Evolutionary conservation across 2,113 vertebrate genomes (phyloP), one percentile per base, ranked within the genome.

Genomic region (Cichladusa arquata): DNA sequence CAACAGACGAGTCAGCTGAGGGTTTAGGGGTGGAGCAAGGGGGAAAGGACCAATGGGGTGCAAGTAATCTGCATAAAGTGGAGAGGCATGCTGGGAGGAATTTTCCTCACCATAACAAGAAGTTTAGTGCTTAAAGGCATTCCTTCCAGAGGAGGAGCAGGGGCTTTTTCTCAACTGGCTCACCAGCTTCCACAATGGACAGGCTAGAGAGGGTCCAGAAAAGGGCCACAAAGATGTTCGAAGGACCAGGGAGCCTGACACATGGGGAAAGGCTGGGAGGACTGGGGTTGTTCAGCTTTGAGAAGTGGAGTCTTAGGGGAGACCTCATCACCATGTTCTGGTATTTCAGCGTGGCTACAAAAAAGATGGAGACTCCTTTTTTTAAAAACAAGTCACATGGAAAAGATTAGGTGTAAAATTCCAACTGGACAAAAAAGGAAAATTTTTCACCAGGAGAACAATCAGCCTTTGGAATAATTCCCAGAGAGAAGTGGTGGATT

Each of bases 191-290:
- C 23, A 48, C 23, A 48, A 8, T 15, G 10, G 26, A 14, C 22
- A 36, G 42, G 8, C 19, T 62, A 36, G 36, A 70, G 9, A 70
- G 15, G 13, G 26, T 29, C 42, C 33, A 78, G 12, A 36, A 61
- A 50, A 62, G 12, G 18, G 8, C 22, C 10, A 50, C 33, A 29
- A 56, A 71, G 22, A 9, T 38, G 5, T 50, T 51, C 7, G 38
- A n/a, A 45, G 24, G 14, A 53, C 12, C 1, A 0, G 9, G 24
- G 14, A 65, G 16, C 9, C 33, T 58, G 65, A 14, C 29, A 16
- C 12, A 5, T 12, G 11, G 38, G 14, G 19, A 40, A 60, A 72
- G 22, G 20, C 14, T 66, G 29, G 31, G 12, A 72, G 24, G 33
- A 25, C 28, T 8, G 26, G 7, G 9, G 12, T 36, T 70, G 14